Conservation (phyloP, 2,888 invertebrate genomes). For the Lepidocyrtoides sp. region DNA sequence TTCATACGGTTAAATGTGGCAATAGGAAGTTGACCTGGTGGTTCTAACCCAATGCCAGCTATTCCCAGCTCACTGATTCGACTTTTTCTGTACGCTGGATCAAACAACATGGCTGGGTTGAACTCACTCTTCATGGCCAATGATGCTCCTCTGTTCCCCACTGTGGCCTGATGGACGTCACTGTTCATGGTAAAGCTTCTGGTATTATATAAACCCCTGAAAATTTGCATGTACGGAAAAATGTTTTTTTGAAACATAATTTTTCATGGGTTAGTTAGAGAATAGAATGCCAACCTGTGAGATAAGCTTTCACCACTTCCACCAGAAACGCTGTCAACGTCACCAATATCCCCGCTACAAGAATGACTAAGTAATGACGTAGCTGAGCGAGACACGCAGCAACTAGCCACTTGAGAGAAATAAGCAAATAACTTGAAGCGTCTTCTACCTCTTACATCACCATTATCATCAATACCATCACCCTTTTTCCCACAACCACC, state of each 20-base stretch:
- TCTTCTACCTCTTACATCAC: constrained; percentile 28
- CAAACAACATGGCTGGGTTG: constrained; percentile 83
- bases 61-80: constrained; percentile 84
- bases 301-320: constrained; percentile 47
- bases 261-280: constrained; percentile 4
- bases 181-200: constrained; percentile 82
- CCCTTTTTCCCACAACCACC: not conserved
- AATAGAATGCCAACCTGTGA: constrained; percentile 37
- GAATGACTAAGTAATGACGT: constrained; percentile 38
- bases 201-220: constrained; percentile 79
- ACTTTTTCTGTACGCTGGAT: constrained; percentile 83
- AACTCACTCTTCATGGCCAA: constrained; percentile 83
- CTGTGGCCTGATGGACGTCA: constrained; percentile 66
- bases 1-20: constrained; percentile 75
- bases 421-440: constrained; percentile 51
- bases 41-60: constrained; percentile 84
- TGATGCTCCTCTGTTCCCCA: constrained; percentile 70
- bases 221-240: not conserved
- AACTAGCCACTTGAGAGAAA: constrained; percentile 39
- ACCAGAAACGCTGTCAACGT: constrained; percentile 23
- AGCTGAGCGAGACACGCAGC: constrained; percentile 43
- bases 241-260: not conserved
- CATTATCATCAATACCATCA: not conserved
- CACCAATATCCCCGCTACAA: constrained; percentile 45
- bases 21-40: constrained; percentile 80